A percentile compares a stretch with the other conserved stretches of the same genome.
Evolutionary conservation across 1,140 invertebrate genomes (phyloP).

Genomic region (Lucilia cuprina): DNA sequence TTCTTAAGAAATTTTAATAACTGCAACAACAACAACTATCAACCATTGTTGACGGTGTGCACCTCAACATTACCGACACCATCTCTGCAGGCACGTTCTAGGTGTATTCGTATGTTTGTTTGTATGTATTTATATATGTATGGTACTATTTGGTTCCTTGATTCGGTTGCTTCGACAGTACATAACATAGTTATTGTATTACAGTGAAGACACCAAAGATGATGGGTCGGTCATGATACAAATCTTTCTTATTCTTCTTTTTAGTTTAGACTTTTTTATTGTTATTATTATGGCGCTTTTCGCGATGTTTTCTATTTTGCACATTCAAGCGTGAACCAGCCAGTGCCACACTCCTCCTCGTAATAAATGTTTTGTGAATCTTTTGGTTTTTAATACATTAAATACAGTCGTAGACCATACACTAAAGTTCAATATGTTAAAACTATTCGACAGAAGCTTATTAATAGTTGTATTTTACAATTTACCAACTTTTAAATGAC

Average conservation of each 20-base stretch:
- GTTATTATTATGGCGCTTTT: constrained; percentile 19
- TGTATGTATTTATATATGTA: no score
- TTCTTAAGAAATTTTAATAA: constrained; percentile 28
- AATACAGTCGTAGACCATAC: not conserved
- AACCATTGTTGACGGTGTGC: constrained; percentile 11
- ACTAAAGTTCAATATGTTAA: no score
- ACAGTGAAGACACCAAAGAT: constrained; percentile 21
- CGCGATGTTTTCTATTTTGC: constrained; percentile 16
- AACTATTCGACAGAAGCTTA: no score
- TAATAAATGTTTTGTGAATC: not conserved
- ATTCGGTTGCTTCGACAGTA: not conserved
- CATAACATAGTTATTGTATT: constrained; percentile 26
- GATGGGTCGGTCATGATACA: constrained; percentile 27
- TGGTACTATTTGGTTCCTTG: not conserved
- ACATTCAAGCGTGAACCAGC: constrained; percentile 20
- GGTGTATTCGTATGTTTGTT: not conserved
- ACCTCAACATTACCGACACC: not conserved
- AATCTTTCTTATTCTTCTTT: constrained; percentile 16
- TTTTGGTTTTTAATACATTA: not conserved
- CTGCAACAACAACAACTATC: constrained; percentile 18
- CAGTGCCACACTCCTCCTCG: not conserved
- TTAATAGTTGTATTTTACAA: no score
- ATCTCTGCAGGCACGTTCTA: constrained; percentile 20
- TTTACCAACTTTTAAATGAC: no score
- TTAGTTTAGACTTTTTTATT: not conserved